Percentiles rank a stretch among this genome's conserved stretches.
Conservation (phyloP, 2,888 invertebrate genomes). For the Tinea pellionella region DNA sequence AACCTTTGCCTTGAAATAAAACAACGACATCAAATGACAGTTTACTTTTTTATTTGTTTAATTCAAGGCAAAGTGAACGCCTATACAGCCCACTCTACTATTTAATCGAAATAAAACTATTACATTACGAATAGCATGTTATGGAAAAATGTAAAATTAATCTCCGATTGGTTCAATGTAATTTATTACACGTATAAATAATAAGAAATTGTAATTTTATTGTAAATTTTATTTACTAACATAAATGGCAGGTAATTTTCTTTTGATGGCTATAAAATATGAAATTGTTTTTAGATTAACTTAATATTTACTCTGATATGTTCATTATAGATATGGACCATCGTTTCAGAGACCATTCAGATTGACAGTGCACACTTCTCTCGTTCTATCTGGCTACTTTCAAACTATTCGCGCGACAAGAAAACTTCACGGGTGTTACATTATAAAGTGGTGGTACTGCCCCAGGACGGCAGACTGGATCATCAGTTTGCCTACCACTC, state of each 20-base stretch:
- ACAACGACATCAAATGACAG: neutral
- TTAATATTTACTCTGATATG: neutral
- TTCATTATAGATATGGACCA: neutral
- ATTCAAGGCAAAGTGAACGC: too few relatives aligned
- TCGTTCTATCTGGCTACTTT: too few relatives aligned
- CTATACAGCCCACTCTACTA: too few relatives aligned
- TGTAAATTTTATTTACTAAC: neutral
- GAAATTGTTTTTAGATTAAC: neutral
- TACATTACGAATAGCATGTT: neutral
- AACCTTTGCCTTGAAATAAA: neutral
- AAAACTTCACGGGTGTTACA: too few relatives aligned
- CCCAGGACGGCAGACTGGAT: too few relatives aligned
- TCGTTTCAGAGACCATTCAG: too few relatives aligned
- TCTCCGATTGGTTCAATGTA: neutral
- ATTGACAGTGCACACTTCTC: too few relatives aligned
- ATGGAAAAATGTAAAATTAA: neutral
- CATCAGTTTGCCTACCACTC: too few relatives aligned
- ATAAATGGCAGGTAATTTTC: neutral
- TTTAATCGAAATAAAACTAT: neutral
- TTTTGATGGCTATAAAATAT: neutral
- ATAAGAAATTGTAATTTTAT: neutral
- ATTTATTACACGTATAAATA: constrained; percentile 3
- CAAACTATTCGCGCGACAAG: too few relatives aligned
- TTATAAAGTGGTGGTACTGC: too few relatives aligned
- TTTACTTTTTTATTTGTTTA: neutral